Evolutionary conservation across 2,797 vertebrate species (phyloP), one percentile per base, ranked within the genome.

Genomic region (Urophycis tenuis): DNA sequence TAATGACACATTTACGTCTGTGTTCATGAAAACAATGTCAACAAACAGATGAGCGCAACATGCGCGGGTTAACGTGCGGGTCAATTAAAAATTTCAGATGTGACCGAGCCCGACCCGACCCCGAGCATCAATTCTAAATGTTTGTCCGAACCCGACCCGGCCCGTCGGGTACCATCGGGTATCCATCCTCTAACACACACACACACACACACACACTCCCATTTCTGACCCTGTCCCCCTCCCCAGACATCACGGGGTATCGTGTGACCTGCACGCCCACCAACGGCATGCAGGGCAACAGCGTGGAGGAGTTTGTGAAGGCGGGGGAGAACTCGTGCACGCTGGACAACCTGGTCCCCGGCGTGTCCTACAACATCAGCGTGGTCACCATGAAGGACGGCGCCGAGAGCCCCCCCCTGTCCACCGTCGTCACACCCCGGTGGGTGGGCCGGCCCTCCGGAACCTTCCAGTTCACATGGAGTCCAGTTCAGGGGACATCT

Each of bases 361-460:
- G 97, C 0, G 89, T 99, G 81, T 95, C 98, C 85, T 99, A 99
- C 92, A 98, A 98, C 0, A 89, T 99, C 92, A 99, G 96, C 0
- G 95, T 99, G 76, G 95, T 95, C 36, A 93, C 97, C 0, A 93
- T 99, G 30, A 99, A 98, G 88, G 95, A 94, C 0, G 87, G 94
- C 49, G 95, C 95, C 92, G 96, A 99, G 93, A 99, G 98, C 41
- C 17, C 82, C 29, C 96, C 98, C 10, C 81, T 97, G 80, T 98
- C 95, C 1, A 94, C 94, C 81, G 94, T 91, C 73, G 83, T 97
- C 83, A 95, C 93, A 17, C 95, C 95, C 94, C 88, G 95, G 98
- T 99, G 92, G 91, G 72, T 75, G 15, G 25, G 25, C 5, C 5
- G 19, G 5, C 3, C n/a, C n/a, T n/a, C n/a, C n/a, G n/a, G n/a